phyloP scores from a whole-genome alignment of 2,113 vertebrate genomes.

The Nothoprocta pentlandii region DNA sequence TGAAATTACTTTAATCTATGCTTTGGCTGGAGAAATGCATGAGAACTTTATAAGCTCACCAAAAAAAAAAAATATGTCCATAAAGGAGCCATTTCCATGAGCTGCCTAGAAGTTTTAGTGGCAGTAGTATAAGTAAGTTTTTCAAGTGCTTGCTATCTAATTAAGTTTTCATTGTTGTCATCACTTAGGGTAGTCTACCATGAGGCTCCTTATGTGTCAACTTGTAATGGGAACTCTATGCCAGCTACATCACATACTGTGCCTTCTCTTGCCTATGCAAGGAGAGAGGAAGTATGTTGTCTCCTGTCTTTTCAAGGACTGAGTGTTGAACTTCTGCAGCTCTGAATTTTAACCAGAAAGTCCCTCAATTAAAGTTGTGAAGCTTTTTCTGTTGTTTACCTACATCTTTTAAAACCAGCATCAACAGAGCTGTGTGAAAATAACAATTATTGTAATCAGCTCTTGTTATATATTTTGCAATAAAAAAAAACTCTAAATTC shows the following conservation, averaged over 20 bases:
- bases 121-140: neutral
- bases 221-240: neutral
- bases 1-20: conserved; percentile 70
- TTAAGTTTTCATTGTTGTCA: conserved; percentile 3
- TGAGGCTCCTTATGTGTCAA: neutral
- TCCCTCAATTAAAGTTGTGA: neutral
- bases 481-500: neutral
- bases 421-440: neutral
- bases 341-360: neutral
- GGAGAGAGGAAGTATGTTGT: neutral
- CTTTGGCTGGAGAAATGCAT: conserved; percentile 8
- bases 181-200: neutral
- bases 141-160: neutral
- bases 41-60: conserved; percentile 27
- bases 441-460: neutral
- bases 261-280: neutral
- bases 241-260: neutral
- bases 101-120: neutral
- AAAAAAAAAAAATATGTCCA: neutral
- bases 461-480: neutral
- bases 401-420: neutral
- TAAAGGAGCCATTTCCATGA: neutral
- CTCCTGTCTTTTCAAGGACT: neutral
- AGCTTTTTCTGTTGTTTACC: neutral
- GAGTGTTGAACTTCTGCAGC: neutral